A percentile compares a stretch with the other conserved stretches of the same genome.
Evolutionary conservation across 1,140 invertebrate species (phyloP).

Genomic region (Saxidomus purpurata): DNA sequence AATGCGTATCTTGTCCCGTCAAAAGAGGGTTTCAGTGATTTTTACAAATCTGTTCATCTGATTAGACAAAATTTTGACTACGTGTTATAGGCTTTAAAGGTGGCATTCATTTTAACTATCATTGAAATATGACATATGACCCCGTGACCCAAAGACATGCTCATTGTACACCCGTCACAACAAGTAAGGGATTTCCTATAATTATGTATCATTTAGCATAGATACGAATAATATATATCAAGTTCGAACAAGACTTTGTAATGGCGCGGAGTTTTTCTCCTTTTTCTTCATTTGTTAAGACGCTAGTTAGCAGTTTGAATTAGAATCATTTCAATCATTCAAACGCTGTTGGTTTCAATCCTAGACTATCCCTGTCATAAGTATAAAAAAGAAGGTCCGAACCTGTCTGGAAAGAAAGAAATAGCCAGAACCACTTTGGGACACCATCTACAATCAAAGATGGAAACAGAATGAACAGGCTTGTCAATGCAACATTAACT

Average conservation of each 20-base stretch:
- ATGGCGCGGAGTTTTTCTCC: neutral
- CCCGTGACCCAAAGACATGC: slow-evolving; percentile 46
- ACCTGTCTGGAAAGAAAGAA: too few relatives aligned
- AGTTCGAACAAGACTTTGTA: neutral
- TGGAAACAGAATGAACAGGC: too few relatives aligned
- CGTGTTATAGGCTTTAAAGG: neutral
- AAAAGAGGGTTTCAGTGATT: neutral
- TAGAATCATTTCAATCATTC: too few relatives aligned
- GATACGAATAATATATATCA: neutral
- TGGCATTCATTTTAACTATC: slow-evolving; percentile 40
- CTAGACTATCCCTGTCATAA: too few relatives aligned
- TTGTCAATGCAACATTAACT: too few relatives aligned
- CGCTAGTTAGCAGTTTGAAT: too few relatives aligned
- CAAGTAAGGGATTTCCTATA: slow-evolving; percentile 49
- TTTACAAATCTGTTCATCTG: slow-evolving; percentile 18
- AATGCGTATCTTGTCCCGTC: slow-evolving; percentile 34
- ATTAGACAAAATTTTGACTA: slow-evolving; percentile 22
- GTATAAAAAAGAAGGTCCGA: too few relatives aligned
- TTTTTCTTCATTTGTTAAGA: neutral
- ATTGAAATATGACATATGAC: slow-evolving; percentile 56
- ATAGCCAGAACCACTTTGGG: too few relatives aligned
- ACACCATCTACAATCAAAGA: too few relatives aligned
- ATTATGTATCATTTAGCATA: slow-evolving; percentile 47
- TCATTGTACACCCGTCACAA: slow-evolving; percentile 56
- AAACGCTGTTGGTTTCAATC: too few relatives aligned